These are phyloP conservation scores for Polypterus senegalus DNA, from an alignment of 2,113 vertebrate genomes.

Conservation along the genomic window DNA sequence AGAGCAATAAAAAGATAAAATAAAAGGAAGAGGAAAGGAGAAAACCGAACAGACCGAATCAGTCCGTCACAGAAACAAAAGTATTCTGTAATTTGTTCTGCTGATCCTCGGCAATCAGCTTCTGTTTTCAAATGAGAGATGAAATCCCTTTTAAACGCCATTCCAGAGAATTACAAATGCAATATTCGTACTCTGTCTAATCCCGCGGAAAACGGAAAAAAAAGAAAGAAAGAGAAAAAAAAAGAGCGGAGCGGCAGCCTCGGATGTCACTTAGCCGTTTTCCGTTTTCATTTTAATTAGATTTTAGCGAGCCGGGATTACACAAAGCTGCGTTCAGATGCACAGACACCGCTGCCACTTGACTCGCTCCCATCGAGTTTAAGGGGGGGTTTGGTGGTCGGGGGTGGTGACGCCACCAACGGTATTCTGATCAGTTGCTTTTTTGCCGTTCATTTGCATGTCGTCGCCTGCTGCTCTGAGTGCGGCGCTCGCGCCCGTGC, in stretches of 20 bases:
- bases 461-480: too few relatives aligned
- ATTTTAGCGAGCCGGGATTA: slow-evolving; percentile 54
- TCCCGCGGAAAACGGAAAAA: slow-evolving; percentile 49
- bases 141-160: slow-evolving; percentile 42
- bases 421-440: too few relatives aligned
- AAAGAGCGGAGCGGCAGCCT: slow-evolving; percentile 27
- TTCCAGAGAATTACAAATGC: slow-evolving; percentile 61
- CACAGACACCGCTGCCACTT: slow-evolving; percentile 32
- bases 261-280: slow-evolving; percentile 47
- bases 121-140: slow-evolving; percentile 14
- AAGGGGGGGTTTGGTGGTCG: not conserved
- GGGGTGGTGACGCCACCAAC: too few relatives aligned
- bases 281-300: slow-evolving; percentile 39
- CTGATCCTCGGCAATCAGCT: slow-evolving; percentile 23
- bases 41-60: slow-evolving; percentile 24
- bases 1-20: not conserved
- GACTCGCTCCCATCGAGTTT: slow-evolving; percentile 15
- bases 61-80: slow-evolving; percentile 21
- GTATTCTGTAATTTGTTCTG: slow-evolving; percentile 21
- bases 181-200: slow-evolving; percentile 57
- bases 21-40: slow-evolving; percentile 20
- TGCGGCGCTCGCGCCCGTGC: too few relatives aligned
- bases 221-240: slow-evolving; percentile 12
- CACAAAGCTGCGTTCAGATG: slow-evolving; percentile 54
- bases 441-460: too few relatives aligned